phyloP scores from a whole-genome alignment of 2,888 invertebrate species.

The Agrochola lychnidis region DNA sequence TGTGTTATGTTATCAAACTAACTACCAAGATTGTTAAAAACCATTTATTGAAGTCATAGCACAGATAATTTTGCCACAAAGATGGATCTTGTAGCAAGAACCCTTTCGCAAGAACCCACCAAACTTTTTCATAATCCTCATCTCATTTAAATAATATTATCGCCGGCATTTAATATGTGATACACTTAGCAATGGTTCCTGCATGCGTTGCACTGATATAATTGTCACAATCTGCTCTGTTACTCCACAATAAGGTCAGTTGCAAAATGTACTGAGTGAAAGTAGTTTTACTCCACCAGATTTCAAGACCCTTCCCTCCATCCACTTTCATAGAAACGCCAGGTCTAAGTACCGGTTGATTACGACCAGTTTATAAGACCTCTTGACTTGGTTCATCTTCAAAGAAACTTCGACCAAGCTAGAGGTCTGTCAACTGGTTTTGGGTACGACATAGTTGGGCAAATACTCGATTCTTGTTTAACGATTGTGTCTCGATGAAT shows the following conservation, averaged over 20 bases:
- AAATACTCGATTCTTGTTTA: conserved; percentile 66
- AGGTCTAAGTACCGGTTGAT: conserved; percentile 42
- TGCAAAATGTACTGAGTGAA: conserved; percentile 82
- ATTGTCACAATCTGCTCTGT: conserved; percentile 74
- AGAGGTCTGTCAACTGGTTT: conserved; percentile 47
- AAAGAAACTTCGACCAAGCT: conserved; percentile 6
- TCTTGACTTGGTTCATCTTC: neutral
- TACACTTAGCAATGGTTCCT: conserved; percentile 63
- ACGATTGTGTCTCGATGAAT: conserved; percentile 60
- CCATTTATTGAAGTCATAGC: neutral
- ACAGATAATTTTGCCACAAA: neutral
- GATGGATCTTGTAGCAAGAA: neutral
- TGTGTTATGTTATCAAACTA: too few relatives aligned
- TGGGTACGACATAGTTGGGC: conserved; percentile 60
- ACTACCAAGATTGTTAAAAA: too few relatives aligned
- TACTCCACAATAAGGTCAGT: conserved; percentile 79
- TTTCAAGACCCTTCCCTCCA: conserved; percentile 7
- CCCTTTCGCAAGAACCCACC: neutral
- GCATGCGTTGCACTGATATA: conserved; percentile 68
- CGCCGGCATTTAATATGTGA: conserved; percentile 37
- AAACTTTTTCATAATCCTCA: conserved; percentile 5
- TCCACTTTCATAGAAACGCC: neutral
- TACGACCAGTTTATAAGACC: conserved; percentile 39
- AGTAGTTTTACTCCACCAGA: conserved; percentile 77
- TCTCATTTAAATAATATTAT: conserved; percentile 31